Evolutionary conservation across 2,888 invertebrate species (phyloP), one percentile per base, ranked within the genome.

Genomic region (Axea sp.): DNA sequence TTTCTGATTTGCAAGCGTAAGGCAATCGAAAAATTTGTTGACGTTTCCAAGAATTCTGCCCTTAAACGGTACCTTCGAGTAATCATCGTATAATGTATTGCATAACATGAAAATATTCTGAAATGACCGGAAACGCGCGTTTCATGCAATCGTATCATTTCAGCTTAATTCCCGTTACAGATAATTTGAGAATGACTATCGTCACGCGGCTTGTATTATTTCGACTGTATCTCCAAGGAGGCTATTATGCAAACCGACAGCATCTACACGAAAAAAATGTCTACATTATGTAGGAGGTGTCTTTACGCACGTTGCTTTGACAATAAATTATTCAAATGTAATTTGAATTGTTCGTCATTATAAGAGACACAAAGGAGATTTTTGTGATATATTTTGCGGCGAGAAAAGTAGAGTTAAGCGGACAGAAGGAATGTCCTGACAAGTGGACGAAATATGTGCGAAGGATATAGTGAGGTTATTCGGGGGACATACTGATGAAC

Each of bases 251-350:
- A 65, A 64, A 64, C 55, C 55, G 26, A 35, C 30, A 39, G 39
- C 62, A 15, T 60, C 39, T 24, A 6, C 14, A 9, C 17, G 9
- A 64, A 65, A 67, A 73, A 62, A 49, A 7, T 12, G 28, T 39
- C 15, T 49, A n/a, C 57, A 65, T 64, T 72, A 72, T 65, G 65
- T 72, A 57, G 59, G 19, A 51, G 62, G 43, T 47, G 60, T 60
- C 45, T 35, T 19, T 15, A 8, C 39, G 41, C n/a, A n/a, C 57
- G 19, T 49, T 12, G 53, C 67, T 73, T 67, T 73, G 62, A 55
- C 57, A 55, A 73, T 73, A 67, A 67, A 55, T 73, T 73, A 68
- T 73, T 67, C 60, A 73, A 64, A 62, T 68, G 49, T 30, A 55
- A 68, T 60, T 73, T 73, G 53, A 55, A 62, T 55, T 62, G 62